Evolutionary conservation across 2,797 vertebrate species (phyloP), one percentile per base, ranked within the genome.

Genomic region (Philypnodon macrostomus): DNA sequence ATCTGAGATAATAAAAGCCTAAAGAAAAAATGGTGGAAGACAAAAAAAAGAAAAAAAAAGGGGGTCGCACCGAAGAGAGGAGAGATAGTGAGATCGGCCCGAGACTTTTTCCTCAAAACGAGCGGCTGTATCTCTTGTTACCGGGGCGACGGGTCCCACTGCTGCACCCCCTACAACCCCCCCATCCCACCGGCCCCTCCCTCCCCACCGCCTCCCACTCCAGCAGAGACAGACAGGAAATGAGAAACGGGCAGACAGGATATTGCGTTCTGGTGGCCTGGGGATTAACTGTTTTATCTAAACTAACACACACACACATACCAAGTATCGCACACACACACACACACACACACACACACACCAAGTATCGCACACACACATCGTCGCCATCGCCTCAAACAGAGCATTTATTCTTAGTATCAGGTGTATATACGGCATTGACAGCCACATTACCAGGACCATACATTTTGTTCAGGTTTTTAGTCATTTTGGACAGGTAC

Each of bases 191-290:
- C 77, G 62, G 67, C 83, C 83, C 81, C 79, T 79, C 83, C 81
- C 79, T 79, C 70, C 66, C 79, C 48, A 46, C 73, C 71, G 76
- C 75, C 81, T 81, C 86, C 84, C 83, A 80, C 87, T 78, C 86
- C 85, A 79, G 80, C 86, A 89, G 69, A 86, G 89, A 89, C 90
- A 91, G 89, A 91, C 92, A 93, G 92, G 92, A 94, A 92, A 94
- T 93, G 91, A 93, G 92, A 93, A 93, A 89, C 58, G 83, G 89
- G 87, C 90, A 91, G 90, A 91, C 92, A 94, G 93, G 93, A 94
- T 93, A 94, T 94, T 94, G 92, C 92, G 91, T 90, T 92, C 80
- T 89, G 91, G 91, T 92, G 88, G 90, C 90, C 90, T 91, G 85
- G 91, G 91, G 87, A 90, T 91, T 90, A 92, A 89, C 87, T 89